These are phyloP conservation scores for Rhadinocentrus ornatus DNA, from an alignment of 2,797 vertebrate species.

Conservation along the genomic window DNA sequence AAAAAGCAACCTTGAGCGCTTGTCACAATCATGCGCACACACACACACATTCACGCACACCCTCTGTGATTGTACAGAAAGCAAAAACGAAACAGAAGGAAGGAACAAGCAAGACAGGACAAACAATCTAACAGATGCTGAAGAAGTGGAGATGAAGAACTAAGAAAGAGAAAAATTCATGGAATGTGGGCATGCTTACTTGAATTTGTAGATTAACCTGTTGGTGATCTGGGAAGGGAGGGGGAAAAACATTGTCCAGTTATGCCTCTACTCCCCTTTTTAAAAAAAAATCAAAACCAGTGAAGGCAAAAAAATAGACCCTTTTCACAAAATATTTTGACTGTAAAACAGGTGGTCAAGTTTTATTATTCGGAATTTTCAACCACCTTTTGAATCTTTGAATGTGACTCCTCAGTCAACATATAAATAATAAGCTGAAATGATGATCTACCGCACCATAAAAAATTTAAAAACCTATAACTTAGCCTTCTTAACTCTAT, in stretches of 20 bases:
- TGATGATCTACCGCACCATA: neutral
- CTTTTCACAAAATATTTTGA: slow-evolving; percentile 17
- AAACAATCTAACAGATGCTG: slow-evolving; percentile 21
- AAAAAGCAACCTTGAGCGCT: slow-evolving; percentile 71
- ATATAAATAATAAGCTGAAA: neutral
- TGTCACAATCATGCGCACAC: slow-evolving; percentile 49
- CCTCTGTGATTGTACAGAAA: slow-evolving; percentile 25
- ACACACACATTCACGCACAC: neutral
- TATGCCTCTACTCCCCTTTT: slow-evolving; percentile 11
- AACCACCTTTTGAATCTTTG: neutral
- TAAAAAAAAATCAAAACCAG: neutral
- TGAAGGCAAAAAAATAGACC: neutral
- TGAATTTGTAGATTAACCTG: slow-evolving; percentile 33
- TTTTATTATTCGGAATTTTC: neutral
- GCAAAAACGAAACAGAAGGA: slow-evolving; percentile 22
- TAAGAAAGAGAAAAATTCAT: slow-evolving; percentile 16
- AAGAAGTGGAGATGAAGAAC: slow-evolving; percentile 30
- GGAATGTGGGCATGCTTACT: slow-evolving; percentile 20
- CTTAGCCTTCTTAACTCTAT: neutral
- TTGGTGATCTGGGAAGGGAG: slow-evolving; percentile 44
- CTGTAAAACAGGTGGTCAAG: slow-evolving; percentile 6
- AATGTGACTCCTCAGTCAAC: neutral
- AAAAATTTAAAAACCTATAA: neutral
- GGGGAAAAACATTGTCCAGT: slow-evolving; percentile 9
- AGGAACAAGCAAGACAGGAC: slow-evolving; percentile 12